Conservation (phyloP, 2,113 vertebrate species). For the Coregonus clupeaformis region DNA sequence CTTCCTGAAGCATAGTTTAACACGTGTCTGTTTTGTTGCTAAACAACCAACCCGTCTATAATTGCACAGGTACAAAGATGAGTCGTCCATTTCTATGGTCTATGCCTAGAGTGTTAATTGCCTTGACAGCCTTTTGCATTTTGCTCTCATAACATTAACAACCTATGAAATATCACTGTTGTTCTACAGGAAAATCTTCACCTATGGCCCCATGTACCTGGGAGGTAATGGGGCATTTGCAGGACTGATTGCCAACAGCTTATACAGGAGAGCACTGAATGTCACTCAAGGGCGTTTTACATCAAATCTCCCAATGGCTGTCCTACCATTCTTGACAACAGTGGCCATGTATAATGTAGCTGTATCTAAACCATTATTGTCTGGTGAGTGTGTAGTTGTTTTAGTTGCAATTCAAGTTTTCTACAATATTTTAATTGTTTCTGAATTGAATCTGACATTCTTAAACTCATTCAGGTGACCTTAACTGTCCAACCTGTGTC, state of each 20-base stretch:
- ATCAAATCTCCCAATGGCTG: constrained; percentile 81
- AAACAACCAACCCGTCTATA: no score
- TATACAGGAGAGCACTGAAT: constrained; percentile 81
- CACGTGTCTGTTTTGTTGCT: no score
- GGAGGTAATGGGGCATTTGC: constrained; percentile 77
- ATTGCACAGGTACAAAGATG: no score
- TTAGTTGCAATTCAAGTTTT: neutral
- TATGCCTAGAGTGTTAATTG: neutral
- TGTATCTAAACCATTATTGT: constrained; percentile 73
- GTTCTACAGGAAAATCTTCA: constrained; percentile 74
- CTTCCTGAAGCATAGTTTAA: no score
- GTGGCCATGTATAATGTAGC: constrained; percentile 61
- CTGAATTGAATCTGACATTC: neutral
- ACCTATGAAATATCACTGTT: neutral
- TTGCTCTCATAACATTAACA: neutral
- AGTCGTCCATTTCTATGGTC: no score
- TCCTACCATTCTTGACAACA: constrained; percentile 82
- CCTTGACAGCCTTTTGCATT: neutral
- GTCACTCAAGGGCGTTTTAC: constrained; percentile 70
- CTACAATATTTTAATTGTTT: neutral
- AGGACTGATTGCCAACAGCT: constrained; percentile 83
- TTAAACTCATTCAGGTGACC: constrained; percentile 64
- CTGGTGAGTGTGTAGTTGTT: constrained; percentile 66
- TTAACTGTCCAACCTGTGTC: constrained; percentile 82
- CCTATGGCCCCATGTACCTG: constrained; percentile 75